Evolutionary conservation across 2,797 vertebrate genomes (phyloP).

Genomic region (Dendrocincla fuliginosa): DNA sequence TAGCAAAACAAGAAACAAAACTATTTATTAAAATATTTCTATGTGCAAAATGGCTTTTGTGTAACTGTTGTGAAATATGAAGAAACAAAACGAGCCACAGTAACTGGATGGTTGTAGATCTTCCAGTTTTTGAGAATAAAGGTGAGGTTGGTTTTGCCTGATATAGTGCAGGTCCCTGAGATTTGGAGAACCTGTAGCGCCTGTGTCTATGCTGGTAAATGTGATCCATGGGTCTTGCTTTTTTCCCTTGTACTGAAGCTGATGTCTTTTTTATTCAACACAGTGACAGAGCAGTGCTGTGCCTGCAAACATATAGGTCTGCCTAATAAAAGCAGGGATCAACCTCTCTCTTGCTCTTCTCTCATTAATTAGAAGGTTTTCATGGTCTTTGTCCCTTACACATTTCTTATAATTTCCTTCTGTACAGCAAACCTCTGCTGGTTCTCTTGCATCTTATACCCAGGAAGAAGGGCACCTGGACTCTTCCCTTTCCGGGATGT

Average conservation of each 20-base stretch:
- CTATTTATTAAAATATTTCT: not conserved
- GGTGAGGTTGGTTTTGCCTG: not conserved
- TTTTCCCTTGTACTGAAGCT: fast-evolving
- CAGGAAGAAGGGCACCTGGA: not conserved
- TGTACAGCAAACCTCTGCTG: not conserved
- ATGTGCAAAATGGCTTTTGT: not conserved
- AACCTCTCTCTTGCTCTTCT: not conserved
- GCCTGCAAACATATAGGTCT: not conserved
- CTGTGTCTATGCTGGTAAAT: not conserved
- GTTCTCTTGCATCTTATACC: not conserved
- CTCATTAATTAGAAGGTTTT: not conserved
- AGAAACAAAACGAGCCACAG: not conserved
- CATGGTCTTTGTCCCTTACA: fast-evolving
- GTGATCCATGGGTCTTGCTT: fast-evolving
- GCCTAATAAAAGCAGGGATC: not conserved
- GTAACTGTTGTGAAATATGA: not conserved
- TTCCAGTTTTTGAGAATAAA: not conserved
- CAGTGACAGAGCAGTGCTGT: too few species aligned
- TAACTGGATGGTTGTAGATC: not conserved
- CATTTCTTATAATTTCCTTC: not conserved
- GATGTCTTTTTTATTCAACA: not conserved
- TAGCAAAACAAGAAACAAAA: not conserved
- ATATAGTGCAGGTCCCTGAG: not conserved
- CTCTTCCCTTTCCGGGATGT: not conserved
- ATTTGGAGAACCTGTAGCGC: not conserved